Percentiles rank a stretch among this genome's conserved stretches.
Evolutionary conservation across 1,140 invertebrate genomes (phyloP).

Genomic region (Papilio polytes): DNA sequence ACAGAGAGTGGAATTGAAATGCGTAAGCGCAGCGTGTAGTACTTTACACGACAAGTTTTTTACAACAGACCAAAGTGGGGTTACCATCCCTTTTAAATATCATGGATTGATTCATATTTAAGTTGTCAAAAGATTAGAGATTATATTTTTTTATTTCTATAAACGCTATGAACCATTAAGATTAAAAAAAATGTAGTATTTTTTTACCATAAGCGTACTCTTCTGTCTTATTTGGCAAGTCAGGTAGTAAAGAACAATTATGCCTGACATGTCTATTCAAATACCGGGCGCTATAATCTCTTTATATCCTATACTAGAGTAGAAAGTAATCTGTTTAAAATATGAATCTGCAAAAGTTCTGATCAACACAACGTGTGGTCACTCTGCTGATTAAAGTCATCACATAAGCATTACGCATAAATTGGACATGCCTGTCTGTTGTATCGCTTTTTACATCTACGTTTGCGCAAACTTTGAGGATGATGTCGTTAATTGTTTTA

Average conservation of each 20-base stretch:
- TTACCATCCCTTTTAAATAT: neutral
- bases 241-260: too few relatives aligned
- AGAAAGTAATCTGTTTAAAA: neutral
- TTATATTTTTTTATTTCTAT: too few relatives aligned
- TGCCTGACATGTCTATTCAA: too few relatives aligned
- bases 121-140: too few relatives aligned
- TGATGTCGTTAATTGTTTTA: slow-evolving; percentile 16
- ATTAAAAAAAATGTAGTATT: too few relatives aligned
- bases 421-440: slow-evolving; percentile 28
- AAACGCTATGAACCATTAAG: too few relatives aligned
- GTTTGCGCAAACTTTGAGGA: slow-evolving; percentile 8
- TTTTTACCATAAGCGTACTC: too few relatives aligned
- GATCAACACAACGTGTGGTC: neutral
- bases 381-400: neutral
- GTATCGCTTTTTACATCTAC: slow-evolving; percentile 11
- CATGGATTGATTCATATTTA: neutral
- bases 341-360: neutral
- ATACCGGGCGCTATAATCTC: too few relatives aligned
- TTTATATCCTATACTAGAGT: neutral
- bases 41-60: slow-evolving; percentile 31
- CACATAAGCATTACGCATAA: slow-evolving; percentile 20
- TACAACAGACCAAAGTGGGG: neutral
- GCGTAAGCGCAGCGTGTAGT: slow-evolving; percentile 34
- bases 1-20: slow-evolving; percentile 36
- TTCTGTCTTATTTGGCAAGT: too few relatives aligned